A percentile compares a stretch with the other conserved stretches of the same genome.
Conservation (phyloP, 2,888 invertebrate genomes). For the Sisyra nigra region DNA sequence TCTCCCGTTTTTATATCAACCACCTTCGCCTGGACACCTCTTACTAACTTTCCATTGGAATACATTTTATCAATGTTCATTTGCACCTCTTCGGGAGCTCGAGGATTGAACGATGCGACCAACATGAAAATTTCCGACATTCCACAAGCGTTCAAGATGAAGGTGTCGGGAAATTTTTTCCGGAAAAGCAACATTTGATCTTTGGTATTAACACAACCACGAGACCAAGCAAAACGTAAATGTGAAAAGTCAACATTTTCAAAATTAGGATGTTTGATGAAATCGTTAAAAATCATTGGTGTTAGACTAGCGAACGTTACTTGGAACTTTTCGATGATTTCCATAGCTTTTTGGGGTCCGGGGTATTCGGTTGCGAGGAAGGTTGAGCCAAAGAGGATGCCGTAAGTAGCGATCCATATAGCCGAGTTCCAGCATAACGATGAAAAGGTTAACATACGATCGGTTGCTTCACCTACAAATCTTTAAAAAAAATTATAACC, state of each 20-base stretch:
- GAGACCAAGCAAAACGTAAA: neutral
- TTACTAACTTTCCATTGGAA: neutral
- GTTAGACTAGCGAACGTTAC: neutral
- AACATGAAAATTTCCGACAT: conserved; percentile 1
- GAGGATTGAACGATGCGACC: neutral
- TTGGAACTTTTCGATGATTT: neutral
- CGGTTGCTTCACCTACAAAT: neutral
- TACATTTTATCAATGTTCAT: neutral
- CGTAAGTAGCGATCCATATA: neutral
- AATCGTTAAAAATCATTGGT: neutral
- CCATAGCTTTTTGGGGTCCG: neutral
- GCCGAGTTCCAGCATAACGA: neutral
- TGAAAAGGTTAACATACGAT: neutral
- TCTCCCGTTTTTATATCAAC: neutral
- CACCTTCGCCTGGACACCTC: neutral
- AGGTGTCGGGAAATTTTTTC: neutral
- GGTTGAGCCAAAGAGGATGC: neutral
- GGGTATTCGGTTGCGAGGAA: neutral
- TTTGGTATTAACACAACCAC: neutral
- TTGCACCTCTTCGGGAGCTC: neutral
- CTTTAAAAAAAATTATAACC: neutral
- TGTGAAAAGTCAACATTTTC: neutral
- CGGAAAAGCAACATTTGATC: neutral
- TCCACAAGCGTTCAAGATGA: neutral
- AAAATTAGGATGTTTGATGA: too few relatives aligned